phyloP scores from a whole-genome alignment of 2,888 invertebrate genomes.

The Drosophila falleni region DNA sequence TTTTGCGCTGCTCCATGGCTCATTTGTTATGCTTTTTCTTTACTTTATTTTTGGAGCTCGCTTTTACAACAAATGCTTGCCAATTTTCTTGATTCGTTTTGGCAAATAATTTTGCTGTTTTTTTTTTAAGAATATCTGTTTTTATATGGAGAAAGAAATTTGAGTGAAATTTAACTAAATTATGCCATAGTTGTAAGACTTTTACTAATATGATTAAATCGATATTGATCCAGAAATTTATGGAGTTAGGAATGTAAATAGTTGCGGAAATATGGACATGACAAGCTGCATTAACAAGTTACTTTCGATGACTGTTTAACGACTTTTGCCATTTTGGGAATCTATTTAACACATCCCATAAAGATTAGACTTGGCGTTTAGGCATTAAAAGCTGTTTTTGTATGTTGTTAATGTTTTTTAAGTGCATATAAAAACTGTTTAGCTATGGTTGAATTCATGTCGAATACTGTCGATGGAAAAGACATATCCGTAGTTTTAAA shows the following conservation, averaged over 20 bases:
- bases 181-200: slow-evolving; percentile 21
- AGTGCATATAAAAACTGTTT: background rate
- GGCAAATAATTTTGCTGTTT: slow-evolving; percentile 10
- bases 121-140: slow-evolving; percentile 30
- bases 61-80: slow-evolving; percentile 43
- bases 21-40: slow-evolving; percentile 74
- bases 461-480: background rate
- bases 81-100: slow-evolving; percentile 59
- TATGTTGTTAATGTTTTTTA: background rate
- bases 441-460: background rate
- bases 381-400: slow-evolving; percentile 5
- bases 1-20: slow-evolving; percentile 56
- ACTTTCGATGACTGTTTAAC: slow-evolving; percentile 28
- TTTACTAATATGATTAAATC: slow-evolving; percentile 24
- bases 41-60: slow-evolving; percentile 25
- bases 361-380: slow-evolving; percentile 4
- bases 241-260: slow-evolving; percentile 11
- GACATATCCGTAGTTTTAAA: background rate
- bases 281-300: slow-evolving; percentile 13
- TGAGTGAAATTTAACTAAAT: slow-evolving; percentile 43
- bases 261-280: slow-evolving; percentile 12
- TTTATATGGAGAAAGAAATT: slow-evolving; percentile 24
- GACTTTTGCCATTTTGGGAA: slow-evolving; percentile 13
- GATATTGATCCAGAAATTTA: slow-evolving; percentile 16
- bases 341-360: slow-evolving; percentile 3